Conservation (phyloP, 2,888 invertebrate genomes). For the Aphrophora alni region DNA sequence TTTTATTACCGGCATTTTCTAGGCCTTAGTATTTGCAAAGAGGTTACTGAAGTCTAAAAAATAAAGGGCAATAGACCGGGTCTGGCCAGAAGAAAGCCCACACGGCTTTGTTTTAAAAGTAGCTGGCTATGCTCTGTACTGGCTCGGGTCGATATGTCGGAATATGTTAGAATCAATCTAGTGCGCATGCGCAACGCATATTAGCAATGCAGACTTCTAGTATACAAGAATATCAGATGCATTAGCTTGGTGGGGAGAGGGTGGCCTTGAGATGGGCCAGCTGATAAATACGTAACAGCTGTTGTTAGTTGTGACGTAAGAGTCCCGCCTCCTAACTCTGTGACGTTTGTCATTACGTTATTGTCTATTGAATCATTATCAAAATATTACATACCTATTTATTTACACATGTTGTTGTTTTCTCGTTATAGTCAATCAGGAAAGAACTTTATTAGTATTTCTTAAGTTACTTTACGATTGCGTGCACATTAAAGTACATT, state of each 20-base stretch:
- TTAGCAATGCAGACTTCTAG: too few relatives aligned
- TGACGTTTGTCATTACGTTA: not conserved
- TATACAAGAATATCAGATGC: not conserved
- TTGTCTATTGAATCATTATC: not conserved
- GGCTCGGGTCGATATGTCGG: not conserved
- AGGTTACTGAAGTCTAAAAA: too few relatives aligned
- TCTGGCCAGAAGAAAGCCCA: too few relatives aligned
- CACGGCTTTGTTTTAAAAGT: too few relatives aligned
- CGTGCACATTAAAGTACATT: too few relatives aligned
- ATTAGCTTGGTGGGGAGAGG: conserved; percentile 12
- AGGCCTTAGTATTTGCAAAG: too few relatives aligned
- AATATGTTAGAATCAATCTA: not conserved
- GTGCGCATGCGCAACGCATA: not conserved
- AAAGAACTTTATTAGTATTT: not conserved
- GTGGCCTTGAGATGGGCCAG: conserved; percentile 27
- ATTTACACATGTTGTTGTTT: not conserved
- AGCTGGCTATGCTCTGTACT: too few relatives aligned
- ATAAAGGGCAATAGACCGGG: too few relatives aligned
- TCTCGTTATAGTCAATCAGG: conserved; percentile 2
- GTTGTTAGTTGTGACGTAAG: conserved; percentile 21
- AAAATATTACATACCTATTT: not conserved
- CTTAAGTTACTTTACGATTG: too few relatives aligned
- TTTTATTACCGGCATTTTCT: too few relatives aligned
- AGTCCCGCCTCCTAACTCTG: conserved; percentile 18
- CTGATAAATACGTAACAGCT: conserved; percentile 31